Percentiles rank a stretch among this genome's conserved stretches.
phyloP scores from a whole-genome alignment of 2,888 invertebrate species.

The Sympetrum striolatum region DNA sequence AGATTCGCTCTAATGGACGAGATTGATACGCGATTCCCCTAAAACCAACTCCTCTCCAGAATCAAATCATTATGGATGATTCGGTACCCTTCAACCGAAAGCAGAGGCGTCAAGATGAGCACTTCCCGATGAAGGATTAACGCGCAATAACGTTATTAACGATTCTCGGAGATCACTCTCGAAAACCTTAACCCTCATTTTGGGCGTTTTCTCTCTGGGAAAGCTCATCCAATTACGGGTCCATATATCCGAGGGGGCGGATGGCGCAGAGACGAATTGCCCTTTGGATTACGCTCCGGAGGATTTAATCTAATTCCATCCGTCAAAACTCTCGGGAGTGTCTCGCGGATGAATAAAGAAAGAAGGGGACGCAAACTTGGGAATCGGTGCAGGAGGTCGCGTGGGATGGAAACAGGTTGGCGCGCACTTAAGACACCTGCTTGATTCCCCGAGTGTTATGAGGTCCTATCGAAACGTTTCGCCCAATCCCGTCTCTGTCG shows the following conservation, averaged over 20 bases:
- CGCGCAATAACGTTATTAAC: not conserved
- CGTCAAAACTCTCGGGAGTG: not conserved
- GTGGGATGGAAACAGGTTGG: not conserved
- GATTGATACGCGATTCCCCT: not conserved
- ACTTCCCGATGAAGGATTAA: not conserved
- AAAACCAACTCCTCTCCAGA: not conserved
- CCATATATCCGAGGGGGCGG: not conserved
- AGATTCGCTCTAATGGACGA: not conserved
- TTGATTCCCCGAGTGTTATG: no score
- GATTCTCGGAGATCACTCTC: not conserved
- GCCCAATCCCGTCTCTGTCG: no score
- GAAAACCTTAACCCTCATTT: not conserved
- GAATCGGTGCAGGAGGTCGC: not conserved
- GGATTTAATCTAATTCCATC: not conserved
- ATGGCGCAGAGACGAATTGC: not conserved
- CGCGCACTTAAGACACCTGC: not conserved
- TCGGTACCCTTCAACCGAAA: not conserved
- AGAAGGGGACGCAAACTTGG: not conserved
- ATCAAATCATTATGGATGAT: not conserved
- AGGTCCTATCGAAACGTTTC: no score
- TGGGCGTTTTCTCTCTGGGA: not conserved
- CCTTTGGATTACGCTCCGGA: not conserved
- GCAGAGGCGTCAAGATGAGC: not conserved
- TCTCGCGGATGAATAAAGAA: not conserved
- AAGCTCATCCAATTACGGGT: not conserved